Percentiles rank a stretch among this genome's conserved stretches.
These are phyloP conservation scores for Columba guinea DNA, from an alignment of 2,797 vertebrate genomes.

Conservation along the genomic window DNA sequence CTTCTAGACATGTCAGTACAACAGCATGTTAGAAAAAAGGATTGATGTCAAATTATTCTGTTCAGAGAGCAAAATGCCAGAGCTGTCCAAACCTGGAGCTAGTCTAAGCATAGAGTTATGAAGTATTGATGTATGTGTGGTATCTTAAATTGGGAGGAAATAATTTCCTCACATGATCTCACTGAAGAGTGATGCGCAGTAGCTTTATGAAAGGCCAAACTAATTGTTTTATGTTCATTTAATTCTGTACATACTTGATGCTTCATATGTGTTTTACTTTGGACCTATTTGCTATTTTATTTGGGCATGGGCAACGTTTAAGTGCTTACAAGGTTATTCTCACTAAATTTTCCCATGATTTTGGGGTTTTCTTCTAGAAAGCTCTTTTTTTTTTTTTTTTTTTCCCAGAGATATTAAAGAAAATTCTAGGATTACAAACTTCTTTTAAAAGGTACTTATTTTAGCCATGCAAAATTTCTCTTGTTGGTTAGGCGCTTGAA, in stretches of 20 bases:
- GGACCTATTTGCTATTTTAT: background rate
- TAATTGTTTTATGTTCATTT: background rate
- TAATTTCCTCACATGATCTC: background rate
- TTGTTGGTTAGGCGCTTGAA: background rate
- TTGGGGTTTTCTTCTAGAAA: background rate
- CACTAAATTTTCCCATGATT: background rate
- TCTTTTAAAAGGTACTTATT: background rate
- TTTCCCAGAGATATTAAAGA: background rate
- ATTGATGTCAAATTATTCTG: background rate
- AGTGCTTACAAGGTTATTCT: background rate
- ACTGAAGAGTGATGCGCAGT: background rate
- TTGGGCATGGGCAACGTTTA: background rate
- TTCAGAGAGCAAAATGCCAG: background rate
- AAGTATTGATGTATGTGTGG: background rate
- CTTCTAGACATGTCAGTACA: background rate
- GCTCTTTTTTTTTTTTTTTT: background rate
- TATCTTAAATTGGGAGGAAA: background rate
- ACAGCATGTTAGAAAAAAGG: background rate
- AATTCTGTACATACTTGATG: background rate
- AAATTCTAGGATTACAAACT: background rate
- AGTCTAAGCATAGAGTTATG: background rate
- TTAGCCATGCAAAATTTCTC: background rate
- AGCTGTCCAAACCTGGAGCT: background rate
- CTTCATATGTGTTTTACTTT: background rate
- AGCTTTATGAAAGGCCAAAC: background rate